phyloP scores from a whole-genome alignment of 2,888 invertebrate species.

The Tineola bisselliella region DNA sequence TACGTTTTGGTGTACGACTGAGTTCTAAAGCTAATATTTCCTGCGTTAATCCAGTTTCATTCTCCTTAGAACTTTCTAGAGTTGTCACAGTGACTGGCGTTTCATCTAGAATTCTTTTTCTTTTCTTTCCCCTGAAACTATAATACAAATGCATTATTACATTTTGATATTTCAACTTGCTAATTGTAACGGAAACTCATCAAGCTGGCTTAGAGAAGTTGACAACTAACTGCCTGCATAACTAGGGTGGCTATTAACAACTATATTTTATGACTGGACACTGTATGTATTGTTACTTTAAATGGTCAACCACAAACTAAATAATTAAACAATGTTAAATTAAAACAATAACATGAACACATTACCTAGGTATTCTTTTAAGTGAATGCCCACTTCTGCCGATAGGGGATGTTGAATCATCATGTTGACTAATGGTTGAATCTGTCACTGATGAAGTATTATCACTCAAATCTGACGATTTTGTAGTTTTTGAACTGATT shows the following conservation, averaged over 20 bases:
- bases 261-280: too few species aligned
- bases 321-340: too few species aligned
- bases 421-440: constrained; percentile 60
- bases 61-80: constrained; percentile 46
- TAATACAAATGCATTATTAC: constrained; percentile 16
- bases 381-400: constrained; percentile 60
- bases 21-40: constrained; percentile 75
- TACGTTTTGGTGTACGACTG: constrained; percentile 73
- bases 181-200: too few species aligned
- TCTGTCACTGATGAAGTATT: constrained; percentile 49
- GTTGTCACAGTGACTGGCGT: constrained; percentile 55
- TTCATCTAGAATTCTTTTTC: constrained; percentile 67
- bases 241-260: too few species aligned
- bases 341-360: constrained; percentile 41
- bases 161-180: not conserved
- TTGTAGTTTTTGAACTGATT: constrained; percentile 41
- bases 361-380: constrained; percentile 57
- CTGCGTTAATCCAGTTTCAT: constrained; percentile 74
- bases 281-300: too few species aligned
- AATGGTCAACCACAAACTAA: too few species aligned
- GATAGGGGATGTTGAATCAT: constrained; percentile 65
- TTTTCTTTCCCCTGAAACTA: constrained; percentile 67
- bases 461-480: constrained; percentile 61
- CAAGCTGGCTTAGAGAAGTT: too few species aligned
- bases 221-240: too few species aligned